Evolutionary conservation across 2,797 vertebrate genomes (phyloP), one percentile per base, ranked within the genome.

Genomic region (Clarias fuscus): DNA sequence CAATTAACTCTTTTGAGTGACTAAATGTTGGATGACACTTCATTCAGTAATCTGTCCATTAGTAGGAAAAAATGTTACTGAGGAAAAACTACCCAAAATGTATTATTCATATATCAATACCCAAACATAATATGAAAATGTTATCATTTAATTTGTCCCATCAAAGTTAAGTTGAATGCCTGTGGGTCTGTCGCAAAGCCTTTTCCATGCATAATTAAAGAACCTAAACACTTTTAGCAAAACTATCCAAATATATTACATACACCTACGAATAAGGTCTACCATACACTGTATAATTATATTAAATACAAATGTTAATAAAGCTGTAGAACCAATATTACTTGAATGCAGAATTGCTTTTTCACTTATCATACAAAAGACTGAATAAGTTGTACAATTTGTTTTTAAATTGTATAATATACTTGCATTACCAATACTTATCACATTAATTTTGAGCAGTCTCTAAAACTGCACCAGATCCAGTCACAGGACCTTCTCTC

Each of bases 401-500:
- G 20, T 59, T 70, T 53, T 72, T 62, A 84, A 72, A 64, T 70
- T 62, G 71, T 7, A 40, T 37, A 24, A 15, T 48, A n/a, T 68
- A 20, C 48, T 64, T 43, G 15, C 22, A 18, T 71, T 56, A 22
- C 22, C 8, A 64, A 10, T 48, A 40, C 48, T n/a, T n/a, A 71
- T 24, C 58, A 53, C 30, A 14, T 70, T 76, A 33, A 65, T 61
- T 82, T 75, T 15, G 14, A 61, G 53, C 20, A 59, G 33, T 40
- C 64, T 86, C 33, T 40, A 18, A 18, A 67, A 56, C n/a, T 65
- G 20, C 71, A 59, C 48, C 68, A 70, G 27, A 68, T 88, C 4
- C 56, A 37, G 84, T 85, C 85, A 87, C 5, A 76, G 87, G 90
- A 88, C 87, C 80, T 82, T n/a, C 80, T 83, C 76, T 18, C 59